Conservation (phyloP, 2,888 invertebrate species). For the Cyclophora punctaria region DNA sequence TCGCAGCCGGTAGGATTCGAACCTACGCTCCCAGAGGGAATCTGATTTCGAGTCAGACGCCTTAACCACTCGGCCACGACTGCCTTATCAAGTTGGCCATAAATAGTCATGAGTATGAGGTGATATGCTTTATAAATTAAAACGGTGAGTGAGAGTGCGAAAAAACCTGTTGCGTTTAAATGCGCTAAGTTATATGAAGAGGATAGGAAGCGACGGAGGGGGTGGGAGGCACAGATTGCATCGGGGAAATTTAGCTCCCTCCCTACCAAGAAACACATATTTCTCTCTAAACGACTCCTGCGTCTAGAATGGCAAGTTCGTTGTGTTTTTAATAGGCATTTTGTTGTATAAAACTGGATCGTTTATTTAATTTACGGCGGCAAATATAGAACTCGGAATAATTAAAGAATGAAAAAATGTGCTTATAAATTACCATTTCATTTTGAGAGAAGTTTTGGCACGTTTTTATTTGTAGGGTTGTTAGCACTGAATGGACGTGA, state of each 20-base stretch:
- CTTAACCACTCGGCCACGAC: constrained; percentile 92
- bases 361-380: constrained; percentile 18
- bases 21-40: constrained; percentile 93
- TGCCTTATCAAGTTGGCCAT: constrained; percentile 47
- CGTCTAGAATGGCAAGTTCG: constrained; percentile 20
- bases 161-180: constrained; percentile 2
- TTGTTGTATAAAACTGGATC: constrained; percentile 20
- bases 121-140: no score
- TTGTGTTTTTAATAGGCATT: constrained; percentile 24
- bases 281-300: constrained; percentile 23
- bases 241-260: constrained; percentile 13
- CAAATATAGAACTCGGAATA: constrained; percentile 20
- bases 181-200: constrained; percentile 9
- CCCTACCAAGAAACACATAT: constrained; percentile 17
- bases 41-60: constrained; percentile 93
- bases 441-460: no score
- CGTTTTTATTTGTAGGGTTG: no score
- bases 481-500: no score
- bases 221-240: constrained; percentile 8
- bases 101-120: constrained; percentile 6
- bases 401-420: constrained; percentile 16
- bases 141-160: no score
- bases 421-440: background rate
- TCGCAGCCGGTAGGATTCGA: constrained; percentile 92
- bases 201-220: constrained; percentile 4